These are phyloP conservation scores for Cottus gobio DNA, from an alignment of 2,113 vertebrate genomes.

Conservation along the genomic window DNA sequence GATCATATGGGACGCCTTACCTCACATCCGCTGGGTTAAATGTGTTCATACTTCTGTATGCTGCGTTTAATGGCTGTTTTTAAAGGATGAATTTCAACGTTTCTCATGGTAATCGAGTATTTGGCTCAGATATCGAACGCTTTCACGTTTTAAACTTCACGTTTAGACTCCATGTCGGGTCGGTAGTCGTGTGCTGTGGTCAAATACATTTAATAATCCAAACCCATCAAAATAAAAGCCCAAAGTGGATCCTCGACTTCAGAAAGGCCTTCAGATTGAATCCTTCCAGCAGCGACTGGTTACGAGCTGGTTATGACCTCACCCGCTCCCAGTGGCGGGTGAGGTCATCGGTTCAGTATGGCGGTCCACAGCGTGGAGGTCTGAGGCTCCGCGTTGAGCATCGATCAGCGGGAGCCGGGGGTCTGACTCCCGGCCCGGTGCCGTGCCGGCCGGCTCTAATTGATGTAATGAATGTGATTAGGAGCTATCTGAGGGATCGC, in stretches of 20 bases:
- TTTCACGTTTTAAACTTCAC: neutral
- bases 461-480: slow-evolving; percentile 87
- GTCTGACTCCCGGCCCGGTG: slow-evolving; percentile 61
- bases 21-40: neutral
- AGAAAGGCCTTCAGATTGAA: neutral
- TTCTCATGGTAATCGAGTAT: neutral
- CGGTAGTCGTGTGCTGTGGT: too few species aligned
- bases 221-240: neutral
- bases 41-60: neutral
- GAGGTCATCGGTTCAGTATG: neutral
- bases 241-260: neutral
- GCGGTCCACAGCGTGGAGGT: slow-evolving; percentile 36
- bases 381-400: slow-evolving; percentile 61
- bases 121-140: neutral
- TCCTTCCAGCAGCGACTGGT: neutral
- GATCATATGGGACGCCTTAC: slow-evolving; percentile 3
- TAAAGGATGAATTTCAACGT: neutral
- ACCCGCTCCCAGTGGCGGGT: neutral
- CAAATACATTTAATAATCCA: neutral
- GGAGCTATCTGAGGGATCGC: slow-evolving; percentile 81
- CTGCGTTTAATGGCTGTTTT: neutral
- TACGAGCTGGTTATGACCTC: too few species aligned
- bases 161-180: too few species aligned
- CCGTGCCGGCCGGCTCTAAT: slow-evolving; percentile 80
- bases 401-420: slow-evolving; percentile 73